Percentiles rank a stretch among this genome's conserved stretches.
Conservation (phyloP, 2,113 vertebrate species). For the Salminus brasiliensis region DNA sequence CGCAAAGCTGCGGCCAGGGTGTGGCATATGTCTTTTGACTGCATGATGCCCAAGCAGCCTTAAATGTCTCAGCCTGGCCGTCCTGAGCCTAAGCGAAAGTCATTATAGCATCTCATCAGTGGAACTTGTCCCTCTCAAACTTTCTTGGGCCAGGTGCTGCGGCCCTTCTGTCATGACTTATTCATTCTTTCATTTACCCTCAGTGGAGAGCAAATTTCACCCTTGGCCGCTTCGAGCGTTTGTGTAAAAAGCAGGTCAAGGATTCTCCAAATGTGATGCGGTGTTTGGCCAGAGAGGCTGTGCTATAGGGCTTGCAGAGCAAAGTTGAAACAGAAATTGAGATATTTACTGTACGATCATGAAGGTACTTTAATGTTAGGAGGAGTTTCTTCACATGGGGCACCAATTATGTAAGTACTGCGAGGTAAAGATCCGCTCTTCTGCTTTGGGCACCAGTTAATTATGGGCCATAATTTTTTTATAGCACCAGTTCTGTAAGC, state of each 20-base stretch:
- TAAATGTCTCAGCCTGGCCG: constrained; percentile 10
- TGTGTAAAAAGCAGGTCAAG: constrained; percentile 36
- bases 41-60: not conserved
- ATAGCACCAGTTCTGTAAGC: not conserved
- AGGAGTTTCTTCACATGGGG: not conserved
- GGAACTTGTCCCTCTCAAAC: constrained; percentile 23
- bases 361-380: not conserved
- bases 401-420: no score
- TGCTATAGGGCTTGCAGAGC: not conserved
- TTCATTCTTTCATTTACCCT: constrained; percentile 57
- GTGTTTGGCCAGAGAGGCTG: constrained; percentile 22
- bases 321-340: not conserved
- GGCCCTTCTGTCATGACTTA: constrained; percentile 61
- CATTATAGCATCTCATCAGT: constrained; percentile 23
- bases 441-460: no score
- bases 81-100: not conserved
- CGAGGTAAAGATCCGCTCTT: no score
- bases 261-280: constrained; percentile 46
- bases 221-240: constrained; percentile 36
- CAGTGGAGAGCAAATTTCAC: constrained; percentile 50
- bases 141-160: constrained; percentile 46
- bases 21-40: not conserved
- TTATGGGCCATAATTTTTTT: not conserved
- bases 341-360: not conserved
- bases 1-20: not conserved